These are phyloP conservation scores for Ashinkailepas kermadecensis DNA, from an alignment of 2,888 invertebrate genomes.

Conservation along the genomic window DNA sequence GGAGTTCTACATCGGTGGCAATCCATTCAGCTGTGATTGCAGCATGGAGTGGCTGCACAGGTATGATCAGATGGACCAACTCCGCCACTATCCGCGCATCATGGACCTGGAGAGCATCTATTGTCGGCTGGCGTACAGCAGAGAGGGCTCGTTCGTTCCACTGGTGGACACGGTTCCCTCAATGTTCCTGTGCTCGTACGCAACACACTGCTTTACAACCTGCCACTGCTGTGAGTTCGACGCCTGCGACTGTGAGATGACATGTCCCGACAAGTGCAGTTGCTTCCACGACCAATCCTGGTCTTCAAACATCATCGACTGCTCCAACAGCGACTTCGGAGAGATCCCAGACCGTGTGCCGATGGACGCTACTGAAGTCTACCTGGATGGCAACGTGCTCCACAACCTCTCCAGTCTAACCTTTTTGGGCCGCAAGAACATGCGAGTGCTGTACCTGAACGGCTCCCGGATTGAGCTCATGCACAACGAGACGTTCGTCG, in stretches of 20 bases:
- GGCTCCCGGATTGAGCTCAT: conserved; percentile 67
- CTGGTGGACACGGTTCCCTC: conserved; percentile 69
- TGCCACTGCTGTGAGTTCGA: conserved; percentile 88
- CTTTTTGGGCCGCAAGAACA: conserved; percentile 72
- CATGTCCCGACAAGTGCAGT: conserved; percentile 76
- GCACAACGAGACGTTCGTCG: conserved; percentile 75
- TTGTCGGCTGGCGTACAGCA: conserved; percentile 69
- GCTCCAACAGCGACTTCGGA: conserved; percentile 50
- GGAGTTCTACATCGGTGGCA: conserved; percentile 75
- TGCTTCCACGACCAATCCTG: conserved; percentile 83
- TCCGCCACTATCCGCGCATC: conserved; percentile 68
- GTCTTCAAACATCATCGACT: conserved; percentile 78
- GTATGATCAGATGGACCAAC: conserved; percentile 71
- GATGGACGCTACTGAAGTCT: conserved; percentile 83
- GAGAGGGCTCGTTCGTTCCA: conserved; percentile 63
- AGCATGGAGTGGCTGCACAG: conserved; percentile 85
- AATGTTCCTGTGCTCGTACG: conserved; percentile 77
- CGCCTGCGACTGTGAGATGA: conserved; percentile 87
- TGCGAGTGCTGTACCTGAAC: conserved; percentile 67
- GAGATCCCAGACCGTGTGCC: conserved; percentile 70
- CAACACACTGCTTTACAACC: conserved; percentile 73
- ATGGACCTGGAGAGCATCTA: conserved; percentile 75
- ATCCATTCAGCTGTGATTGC: conserved; percentile 80
- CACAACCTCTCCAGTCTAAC: conserved; percentile 68
- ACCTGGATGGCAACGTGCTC: conserved; percentile 75